Evolutionary conservation across 2,113 vertebrate species (phyloP).

Genomic region (Chlamydotis undulata): DNA sequence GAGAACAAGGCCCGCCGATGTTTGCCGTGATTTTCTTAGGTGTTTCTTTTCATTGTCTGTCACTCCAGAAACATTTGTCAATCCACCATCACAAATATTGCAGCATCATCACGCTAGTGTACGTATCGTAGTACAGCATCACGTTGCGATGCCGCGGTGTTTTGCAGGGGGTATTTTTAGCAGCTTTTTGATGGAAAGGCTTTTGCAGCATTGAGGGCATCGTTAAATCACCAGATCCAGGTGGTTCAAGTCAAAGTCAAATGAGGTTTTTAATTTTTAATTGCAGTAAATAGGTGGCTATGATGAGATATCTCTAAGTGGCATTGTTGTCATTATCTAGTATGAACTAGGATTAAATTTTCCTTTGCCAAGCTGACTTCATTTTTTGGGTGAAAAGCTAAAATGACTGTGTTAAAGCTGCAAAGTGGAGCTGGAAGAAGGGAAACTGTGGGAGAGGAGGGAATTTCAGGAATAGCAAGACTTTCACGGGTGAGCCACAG

Average conservation of each 20-base stretch:
- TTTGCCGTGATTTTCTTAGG: not conserved
- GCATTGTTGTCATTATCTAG: not conserved
- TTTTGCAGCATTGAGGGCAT: not conserved
- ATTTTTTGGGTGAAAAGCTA: not conserved
- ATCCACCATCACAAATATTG: not conserved
- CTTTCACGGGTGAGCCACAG: conserved; percentile 37
- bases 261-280: not conserved
- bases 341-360: not conserved
- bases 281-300: not conserved
- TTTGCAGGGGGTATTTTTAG: not conserved
- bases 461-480: conserved; percentile 31
- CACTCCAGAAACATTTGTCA: not conserved
- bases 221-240: not conserved
- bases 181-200: not conserved
- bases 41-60: not conserved
- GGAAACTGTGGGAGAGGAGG: conserved; percentile 80
- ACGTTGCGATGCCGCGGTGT: accelerated
- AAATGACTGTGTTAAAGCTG: not conserved
- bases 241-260: not conserved
- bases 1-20: not conserved
- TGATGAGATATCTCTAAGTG: not conserved
- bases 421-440: not conserved
- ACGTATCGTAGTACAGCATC: not conserved
- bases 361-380: not conserved
- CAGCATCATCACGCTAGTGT: not conserved